These are phyloP conservation scores for Xiphophorus birchmanni DNA, from an alignment of 2,797 vertebrate species.

Conservation along the genomic window DNA sequence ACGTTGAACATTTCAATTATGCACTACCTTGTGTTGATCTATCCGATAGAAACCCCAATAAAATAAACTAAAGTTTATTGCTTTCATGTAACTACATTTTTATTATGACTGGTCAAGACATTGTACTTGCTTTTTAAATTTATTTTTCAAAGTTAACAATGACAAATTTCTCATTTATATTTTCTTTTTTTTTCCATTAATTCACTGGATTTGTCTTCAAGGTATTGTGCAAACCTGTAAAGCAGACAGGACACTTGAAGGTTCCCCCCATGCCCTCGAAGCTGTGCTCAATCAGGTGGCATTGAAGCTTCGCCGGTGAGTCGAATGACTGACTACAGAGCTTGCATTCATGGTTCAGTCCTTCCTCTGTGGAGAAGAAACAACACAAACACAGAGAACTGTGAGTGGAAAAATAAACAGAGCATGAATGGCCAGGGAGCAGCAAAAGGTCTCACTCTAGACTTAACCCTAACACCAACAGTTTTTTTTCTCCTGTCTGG, in stretches of 20 bases:
- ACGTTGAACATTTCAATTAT: not conserved
- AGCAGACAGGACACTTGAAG: constrained; percentile 98
- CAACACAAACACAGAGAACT: constrained; percentile 53
- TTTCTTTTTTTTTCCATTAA: not conserved
- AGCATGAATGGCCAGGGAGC: constrained; percentile 19
- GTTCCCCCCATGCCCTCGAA: constrained; percentile 99
- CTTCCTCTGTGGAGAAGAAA: constrained; percentile 88
- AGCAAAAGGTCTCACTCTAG: constrained; percentile 48
- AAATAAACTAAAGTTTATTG: not conserved
- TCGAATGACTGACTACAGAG: constrained; percentile 98
- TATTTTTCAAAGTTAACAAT: constrained; percentile 1
- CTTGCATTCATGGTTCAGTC: constrained; percentile 98
- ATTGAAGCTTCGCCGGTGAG: constrained; percentile 98
- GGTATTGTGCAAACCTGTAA: constrained; percentile 86
- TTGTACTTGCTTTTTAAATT: constrained; percentile 42
- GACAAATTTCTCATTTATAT: not conserved
- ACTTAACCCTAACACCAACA: constrained; percentile 2
- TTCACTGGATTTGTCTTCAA: not conserved
- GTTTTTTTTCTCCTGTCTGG: constrained; percentile 49
- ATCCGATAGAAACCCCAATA: not conserved
- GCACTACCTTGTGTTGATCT: no score
- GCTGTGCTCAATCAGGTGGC: constrained; percentile 98
- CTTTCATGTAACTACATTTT: not conserved
- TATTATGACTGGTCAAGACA: not conserved
- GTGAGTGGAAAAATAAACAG: constrained; percentile 60